Evolutionary conservation across 2,113 vertebrate species (phyloP).

Genomic region (Hepsetus odoe): DNA sequence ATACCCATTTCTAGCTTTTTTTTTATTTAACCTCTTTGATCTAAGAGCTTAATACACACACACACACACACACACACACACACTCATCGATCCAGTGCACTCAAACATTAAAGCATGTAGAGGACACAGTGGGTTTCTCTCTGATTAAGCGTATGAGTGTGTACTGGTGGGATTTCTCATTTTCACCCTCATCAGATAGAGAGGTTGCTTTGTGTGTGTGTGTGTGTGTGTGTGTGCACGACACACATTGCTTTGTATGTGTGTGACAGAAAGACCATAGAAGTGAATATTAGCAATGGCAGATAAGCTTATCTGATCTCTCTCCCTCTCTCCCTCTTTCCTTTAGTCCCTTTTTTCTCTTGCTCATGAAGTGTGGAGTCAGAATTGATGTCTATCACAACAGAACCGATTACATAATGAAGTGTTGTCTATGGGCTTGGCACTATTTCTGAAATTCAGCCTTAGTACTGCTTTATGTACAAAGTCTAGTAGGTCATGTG

Average conservation of each 20-base stretch:
- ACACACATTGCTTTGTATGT: no score
- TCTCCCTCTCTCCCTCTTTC: background rate
- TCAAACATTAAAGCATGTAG: slow-evolving; percentile 13
- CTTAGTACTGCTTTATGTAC: background rate
- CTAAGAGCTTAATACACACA: background rate
- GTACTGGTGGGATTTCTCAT: slow-evolving; percentile 19
- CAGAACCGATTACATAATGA: background rate
- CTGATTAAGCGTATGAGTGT: slow-evolving; percentile 22
- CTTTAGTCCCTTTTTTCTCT: background rate
- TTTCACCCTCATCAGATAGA: slow-evolving; percentile 5
- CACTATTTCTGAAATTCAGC: background rate
- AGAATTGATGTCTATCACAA: no score
- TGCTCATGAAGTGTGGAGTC: background rate
- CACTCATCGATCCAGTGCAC: background rate
- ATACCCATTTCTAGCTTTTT: background rate
- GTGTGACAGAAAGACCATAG: background rate
- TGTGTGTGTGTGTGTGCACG: background rate
- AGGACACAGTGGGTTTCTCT: slow-evolving; percentile 13
- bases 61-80: background rate
- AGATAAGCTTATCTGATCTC: background rate
- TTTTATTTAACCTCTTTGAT: slow-evolving; percentile 1
- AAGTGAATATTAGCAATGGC: background rate
- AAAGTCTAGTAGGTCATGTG: no score
- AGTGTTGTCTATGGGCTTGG: background rate
- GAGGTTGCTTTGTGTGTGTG: background rate